Evolutionary conservation across 2,888 invertebrate genomes (phyloP).

Genomic region (Netelia fuscicornis): DNA sequence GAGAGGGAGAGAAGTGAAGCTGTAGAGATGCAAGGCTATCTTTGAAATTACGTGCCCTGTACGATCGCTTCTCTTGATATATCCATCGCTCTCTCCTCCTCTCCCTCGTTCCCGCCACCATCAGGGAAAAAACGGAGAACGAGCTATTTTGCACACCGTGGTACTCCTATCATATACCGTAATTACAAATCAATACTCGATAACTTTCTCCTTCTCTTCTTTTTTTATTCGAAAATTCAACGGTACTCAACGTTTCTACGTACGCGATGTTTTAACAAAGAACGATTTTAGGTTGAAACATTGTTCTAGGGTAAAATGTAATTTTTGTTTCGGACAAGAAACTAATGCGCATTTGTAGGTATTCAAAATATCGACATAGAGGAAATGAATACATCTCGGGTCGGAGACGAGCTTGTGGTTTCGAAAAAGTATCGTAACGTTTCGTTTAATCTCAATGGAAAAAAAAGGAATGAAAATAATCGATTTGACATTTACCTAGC

Average conservation of each 20-base stretch:
- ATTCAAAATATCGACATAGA: not conserved
- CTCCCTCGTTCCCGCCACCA: slow-evolving; percentile 67
- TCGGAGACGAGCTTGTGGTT: not conserved
- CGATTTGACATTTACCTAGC: slow-evolving; percentile 6
- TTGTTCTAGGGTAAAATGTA: too few species aligned
- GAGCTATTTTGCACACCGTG: slow-evolving; percentile 25
- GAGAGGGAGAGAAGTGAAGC: slow-evolving; percentile 34
- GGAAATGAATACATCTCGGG: not conserved
- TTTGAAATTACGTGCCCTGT: slow-evolving; percentile 48
- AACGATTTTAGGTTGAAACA: too few species aligned
- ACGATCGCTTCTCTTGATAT: slow-evolving; percentile 13
- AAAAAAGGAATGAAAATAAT: not conserved
- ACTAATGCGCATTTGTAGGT: too few species aligned
- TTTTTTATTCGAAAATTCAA: slow-evolving; percentile 17
- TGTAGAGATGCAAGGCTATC: slow-evolving; percentile 32
- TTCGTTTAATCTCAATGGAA: not conserved
- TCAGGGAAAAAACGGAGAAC: slow-evolving; percentile 49
- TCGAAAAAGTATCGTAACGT: not conserved
- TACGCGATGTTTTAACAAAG: not conserved
- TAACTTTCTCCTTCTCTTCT: not conserved
- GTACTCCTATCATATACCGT: slow-evolving; percentile 16
- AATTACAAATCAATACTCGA: slow-evolving; percentile 48
- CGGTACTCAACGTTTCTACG: not conserved
- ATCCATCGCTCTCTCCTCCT: slow-evolving; percentile 69
- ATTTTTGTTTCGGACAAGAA: too few species aligned